Evolutionary conservation across 2,888 invertebrate genomes (phyloP).

Genomic region (Argyresthia albistria): DNA sequence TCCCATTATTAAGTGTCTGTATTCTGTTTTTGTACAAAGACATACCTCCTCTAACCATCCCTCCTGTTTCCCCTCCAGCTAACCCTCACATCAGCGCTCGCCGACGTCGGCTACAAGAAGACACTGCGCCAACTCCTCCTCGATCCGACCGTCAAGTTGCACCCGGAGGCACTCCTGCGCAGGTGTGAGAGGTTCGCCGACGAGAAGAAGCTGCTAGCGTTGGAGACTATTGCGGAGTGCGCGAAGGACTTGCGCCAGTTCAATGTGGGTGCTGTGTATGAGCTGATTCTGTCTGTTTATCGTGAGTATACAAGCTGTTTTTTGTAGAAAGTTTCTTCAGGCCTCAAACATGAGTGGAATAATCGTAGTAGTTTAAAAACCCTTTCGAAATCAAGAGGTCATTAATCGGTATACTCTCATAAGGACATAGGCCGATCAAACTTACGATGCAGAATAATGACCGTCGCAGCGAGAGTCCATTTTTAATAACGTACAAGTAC

Average conservation of each 20-base stretch:
- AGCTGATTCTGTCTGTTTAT: constrained; percentile 58
- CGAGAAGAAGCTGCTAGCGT: constrained; percentile 39
- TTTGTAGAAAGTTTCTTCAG: no score
- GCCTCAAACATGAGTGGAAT: no score
- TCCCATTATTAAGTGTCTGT: no score
- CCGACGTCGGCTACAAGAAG: constrained; percentile 66
- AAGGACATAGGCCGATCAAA: no score
- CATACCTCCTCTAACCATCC: no score
- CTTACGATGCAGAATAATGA: no score
- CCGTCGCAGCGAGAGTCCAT: no score
- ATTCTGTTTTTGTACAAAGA: no score
- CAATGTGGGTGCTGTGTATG: constrained; percentile 47
- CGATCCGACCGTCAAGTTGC: constrained; percentile 67
- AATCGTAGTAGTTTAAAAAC: no score
- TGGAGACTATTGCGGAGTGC: constrained; percentile 44
- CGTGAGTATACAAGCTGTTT: constrained; percentile 40
- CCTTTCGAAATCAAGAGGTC: no score
- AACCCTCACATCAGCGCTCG: constrained; percentile 62
- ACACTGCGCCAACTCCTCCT: constrained; percentile 58
- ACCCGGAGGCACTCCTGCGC: constrained; percentile 60
- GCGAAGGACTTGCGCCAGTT: constrained; percentile 38
- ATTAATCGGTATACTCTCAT: no score
- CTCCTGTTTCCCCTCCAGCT: constrained; percentile 25
- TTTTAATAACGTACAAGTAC: no score
- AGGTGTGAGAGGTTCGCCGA: constrained; percentile 63